Evolutionary conservation across 2,113 vertebrate genomes (phyloP).

Genomic region (Regulus satrapa): DNA sequence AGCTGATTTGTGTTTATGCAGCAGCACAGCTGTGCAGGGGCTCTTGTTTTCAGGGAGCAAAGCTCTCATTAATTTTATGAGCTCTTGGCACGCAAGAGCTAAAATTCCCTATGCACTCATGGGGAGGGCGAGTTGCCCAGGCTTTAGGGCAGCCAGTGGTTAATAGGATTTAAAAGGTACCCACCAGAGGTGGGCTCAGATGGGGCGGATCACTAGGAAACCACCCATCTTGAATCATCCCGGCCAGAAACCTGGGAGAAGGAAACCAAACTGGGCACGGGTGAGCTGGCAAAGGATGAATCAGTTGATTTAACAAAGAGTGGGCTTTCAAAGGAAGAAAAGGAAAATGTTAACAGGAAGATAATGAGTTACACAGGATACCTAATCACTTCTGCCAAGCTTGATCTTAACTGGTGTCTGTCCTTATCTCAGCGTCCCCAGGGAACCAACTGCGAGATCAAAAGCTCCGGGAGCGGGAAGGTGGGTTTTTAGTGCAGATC

Average conservation of each 20-base stretch:
- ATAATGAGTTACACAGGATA: constrained; percentile 10
- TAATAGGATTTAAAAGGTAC: neutral
- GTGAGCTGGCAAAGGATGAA: neutral
- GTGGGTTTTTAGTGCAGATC: neutral
- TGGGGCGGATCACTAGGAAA: neutral
- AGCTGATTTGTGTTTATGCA: neutral
- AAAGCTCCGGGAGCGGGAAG: neutral
- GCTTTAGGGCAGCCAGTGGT: neutral
- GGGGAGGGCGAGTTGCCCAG: neutral
- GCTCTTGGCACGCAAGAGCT: neutral
- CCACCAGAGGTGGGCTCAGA: neutral
- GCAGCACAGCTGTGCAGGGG: neutral
- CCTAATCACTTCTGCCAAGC: neutral
- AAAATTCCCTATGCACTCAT: neutral
- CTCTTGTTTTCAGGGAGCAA: neutral
- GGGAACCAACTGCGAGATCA: neutral
- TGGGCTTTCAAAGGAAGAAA: constrained; percentile 9
- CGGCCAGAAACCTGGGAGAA: neutral
- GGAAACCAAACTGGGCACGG: neutral
- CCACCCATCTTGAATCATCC: neutral
- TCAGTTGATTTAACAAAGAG: neutral
- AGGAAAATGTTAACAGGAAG: constrained; percentile 48
- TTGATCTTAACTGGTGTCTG: neutral
- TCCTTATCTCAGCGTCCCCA: constrained; percentile 7
- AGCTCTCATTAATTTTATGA: neutral